These are phyloP conservation scores for Oreonectes daqikongensis DNA, from an alignment of 2,797 vertebrate genomes.

Conservation along the genomic window DNA sequence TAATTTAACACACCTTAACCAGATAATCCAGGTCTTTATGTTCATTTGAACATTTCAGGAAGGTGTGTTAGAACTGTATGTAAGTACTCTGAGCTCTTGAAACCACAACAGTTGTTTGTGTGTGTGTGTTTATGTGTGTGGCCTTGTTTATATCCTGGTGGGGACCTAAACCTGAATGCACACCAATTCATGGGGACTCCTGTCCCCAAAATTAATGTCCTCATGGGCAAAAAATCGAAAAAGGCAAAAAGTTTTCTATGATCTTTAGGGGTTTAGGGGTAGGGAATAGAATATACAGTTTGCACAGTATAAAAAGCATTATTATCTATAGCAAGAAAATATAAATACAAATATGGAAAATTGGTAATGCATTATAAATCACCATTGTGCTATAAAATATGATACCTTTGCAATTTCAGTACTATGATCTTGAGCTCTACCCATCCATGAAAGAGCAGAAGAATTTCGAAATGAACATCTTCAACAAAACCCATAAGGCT, in stretches of 20 bases:
- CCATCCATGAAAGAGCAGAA: slow-evolving; percentile 87
- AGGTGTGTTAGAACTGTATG: neutral
- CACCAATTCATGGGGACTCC: no score
- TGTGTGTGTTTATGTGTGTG: no score
- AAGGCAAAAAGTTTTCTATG: no score
- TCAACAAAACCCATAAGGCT: slow-evolving; percentile 85
- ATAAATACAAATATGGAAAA: neutral
- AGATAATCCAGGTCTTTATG: neutral
- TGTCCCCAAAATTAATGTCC: no score
- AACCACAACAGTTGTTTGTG: no score
- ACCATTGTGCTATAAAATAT: slow-evolving; percentile 24
- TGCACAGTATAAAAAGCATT: no score
- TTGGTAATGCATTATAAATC: neutral
- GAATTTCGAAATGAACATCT: slow-evolving; percentile 87
- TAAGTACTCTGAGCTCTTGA: no score
- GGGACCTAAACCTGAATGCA: no score
- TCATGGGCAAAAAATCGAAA: no score
- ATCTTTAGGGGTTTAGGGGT: no score
- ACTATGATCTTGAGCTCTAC: slow-evolving; percentile 84
- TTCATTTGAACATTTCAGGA: neutral
- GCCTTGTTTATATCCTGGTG: no score
- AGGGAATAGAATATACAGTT: no score
- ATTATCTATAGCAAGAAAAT: neutral
- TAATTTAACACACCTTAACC: neutral
- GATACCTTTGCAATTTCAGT: slow-evolving; percentile 72